Conservation (phyloP, 2,113 vertebrate genomes). For the Isichthys henryi region DNA sequence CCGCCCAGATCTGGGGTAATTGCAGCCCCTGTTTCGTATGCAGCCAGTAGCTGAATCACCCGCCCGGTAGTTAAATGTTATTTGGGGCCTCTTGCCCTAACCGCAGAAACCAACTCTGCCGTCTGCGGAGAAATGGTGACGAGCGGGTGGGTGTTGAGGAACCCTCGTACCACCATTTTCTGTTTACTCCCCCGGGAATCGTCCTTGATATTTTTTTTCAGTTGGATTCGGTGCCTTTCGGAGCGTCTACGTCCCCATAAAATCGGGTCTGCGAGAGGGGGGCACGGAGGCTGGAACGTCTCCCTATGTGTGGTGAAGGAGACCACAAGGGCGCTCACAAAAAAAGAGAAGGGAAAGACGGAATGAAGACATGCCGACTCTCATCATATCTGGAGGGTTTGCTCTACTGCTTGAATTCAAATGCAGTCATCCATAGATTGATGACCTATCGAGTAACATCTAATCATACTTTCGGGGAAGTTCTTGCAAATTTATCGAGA, state of each 20-base stretch:
- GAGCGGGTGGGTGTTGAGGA: background rate
- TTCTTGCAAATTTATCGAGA: background rate
- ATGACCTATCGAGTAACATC: background rate
- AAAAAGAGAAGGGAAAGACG: background rate
- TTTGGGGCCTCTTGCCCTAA: conserved; percentile 17
- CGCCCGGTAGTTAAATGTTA: conserved; percentile 32
- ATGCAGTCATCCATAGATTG: background rate
- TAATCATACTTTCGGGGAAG: background rate
- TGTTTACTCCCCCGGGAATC: background rate
- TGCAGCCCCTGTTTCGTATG: background rate
- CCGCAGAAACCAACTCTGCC: background rate
- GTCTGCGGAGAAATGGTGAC: background rate
- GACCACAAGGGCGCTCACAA: background rate
- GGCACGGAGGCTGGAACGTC: background rate
- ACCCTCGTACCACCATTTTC: background rate
- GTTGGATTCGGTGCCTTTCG: background rate
- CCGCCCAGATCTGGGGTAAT: background rate
- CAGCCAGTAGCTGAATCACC: conserved; percentile 13
- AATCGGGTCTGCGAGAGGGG: background rate
- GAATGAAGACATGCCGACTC: background rate
- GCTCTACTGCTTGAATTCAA: background rate
- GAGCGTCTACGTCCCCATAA: background rate
- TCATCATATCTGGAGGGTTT: background rate
- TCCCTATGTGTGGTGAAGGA: background rate
- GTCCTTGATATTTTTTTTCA: background rate